These are phyloP conservation scores for Acleris laterana DNA, from an alignment of 2,888 invertebrate genomes.

Conservation along the genomic window DNA sequence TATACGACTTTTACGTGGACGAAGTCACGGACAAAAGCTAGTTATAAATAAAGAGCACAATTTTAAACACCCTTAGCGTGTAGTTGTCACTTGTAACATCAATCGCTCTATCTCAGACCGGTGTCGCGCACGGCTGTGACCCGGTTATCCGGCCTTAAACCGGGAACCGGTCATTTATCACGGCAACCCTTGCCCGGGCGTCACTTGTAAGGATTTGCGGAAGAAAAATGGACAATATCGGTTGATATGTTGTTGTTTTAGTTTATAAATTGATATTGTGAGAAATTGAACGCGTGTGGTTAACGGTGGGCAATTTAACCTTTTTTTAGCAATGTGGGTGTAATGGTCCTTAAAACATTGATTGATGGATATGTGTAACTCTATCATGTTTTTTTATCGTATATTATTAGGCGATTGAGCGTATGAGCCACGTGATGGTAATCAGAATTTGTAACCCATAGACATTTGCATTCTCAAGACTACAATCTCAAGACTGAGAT, in stretches of 20 bases:
- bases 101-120: conserved; percentile 32
- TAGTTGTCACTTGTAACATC: conserved; percentile 32
- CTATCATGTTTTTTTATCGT: too few relatives aligned
- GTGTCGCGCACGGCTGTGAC: conserved; percentile 37
- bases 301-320: too few relatives aligned
- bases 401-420: too few relatives aligned
- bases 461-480: too few relatives aligned
- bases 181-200: conserved; percentile 35
- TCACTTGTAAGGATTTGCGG: conserved; percentile 37
- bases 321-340: too few relatives aligned
- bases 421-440: too few relatives aligned
- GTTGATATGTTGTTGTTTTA: conserved; percentile 36
- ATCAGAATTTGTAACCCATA: too few relatives aligned
- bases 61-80: conserved; percentile 21
- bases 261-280: conserved; percentile 14
- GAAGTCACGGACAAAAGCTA: too few relatives aligned
- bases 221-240: conserved; percentile 39
- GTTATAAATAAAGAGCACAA: background rate
- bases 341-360: too few relatives aligned
- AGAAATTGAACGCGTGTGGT: background rate
- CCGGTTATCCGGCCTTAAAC: conserved; percentile 31
- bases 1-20: too few relatives aligned
- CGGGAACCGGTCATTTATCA: conserved; percentile 34
- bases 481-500: too few relatives aligned
- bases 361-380: too few relatives aligned